Base-by-base conservation (phyloP, 2,888 invertebrate genomes). In the Idaea aversata region DNA sequence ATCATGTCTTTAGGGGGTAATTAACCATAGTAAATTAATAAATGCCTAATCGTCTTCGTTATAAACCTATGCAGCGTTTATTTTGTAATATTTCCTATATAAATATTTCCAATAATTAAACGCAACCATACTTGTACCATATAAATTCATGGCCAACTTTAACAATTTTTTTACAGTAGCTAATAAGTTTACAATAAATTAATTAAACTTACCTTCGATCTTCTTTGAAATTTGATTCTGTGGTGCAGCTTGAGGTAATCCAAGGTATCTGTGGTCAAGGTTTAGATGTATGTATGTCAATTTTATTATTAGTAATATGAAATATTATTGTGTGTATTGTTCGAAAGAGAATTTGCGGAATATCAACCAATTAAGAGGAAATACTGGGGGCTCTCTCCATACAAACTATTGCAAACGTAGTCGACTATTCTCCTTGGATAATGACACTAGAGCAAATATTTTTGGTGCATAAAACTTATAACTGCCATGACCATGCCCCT, bases 121-220 rank as follows among this genome's bases (percentile, higher is more conserved):
- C 47, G 13, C 7, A 47, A 47, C 7, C 3, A 47, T 47, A 47
- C 13, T 3, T 47, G 47, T 47, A 47, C 13, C 47, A 47, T 47
- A 47, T 13, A 47, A 47, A 47, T 47, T 10, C 47, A 47, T 0
- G 47, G 47, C 2, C 7, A 4, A 47, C 7, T 47, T 13, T 47
- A 47, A 47, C 7, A 13, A 47, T 6, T 47, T 5, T 47, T 47
- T 47, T 47, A 47, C 47, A 47, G 47, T 47, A 47, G 47, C 47
- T 13, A 47, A 47, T 47, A 47, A 13, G 47, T 47, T 0, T 10
- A 47, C 16, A 25, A 16, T 61, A 68, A 65, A 64, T 6, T 10
- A n/a, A n/a, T 61, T 16, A 35, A 13, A 80, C 82, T 81, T 85
- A 96, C 96, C 95, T 91, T 96, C 94, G 66, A 96, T 90, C 86